Evolutionary conservation across 1,140 invertebrate species (phyloP), one percentile per base, ranked within the genome.

Genomic region (Anastatus disparis): DNA sequence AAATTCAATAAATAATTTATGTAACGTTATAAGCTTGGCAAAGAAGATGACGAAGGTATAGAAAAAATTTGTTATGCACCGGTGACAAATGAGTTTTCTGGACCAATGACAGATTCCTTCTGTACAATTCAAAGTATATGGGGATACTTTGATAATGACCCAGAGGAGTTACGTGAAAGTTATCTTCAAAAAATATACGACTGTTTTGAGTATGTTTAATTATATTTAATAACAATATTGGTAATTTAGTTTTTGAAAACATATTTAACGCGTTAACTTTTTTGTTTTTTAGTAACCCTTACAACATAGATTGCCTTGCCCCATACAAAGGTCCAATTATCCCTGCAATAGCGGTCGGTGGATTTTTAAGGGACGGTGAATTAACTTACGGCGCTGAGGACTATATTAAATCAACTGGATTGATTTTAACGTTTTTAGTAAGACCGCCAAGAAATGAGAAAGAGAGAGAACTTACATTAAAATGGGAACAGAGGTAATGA

Each of bases 271-370:
- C 31, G 4, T 6, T 6, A 6, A 35, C 31, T 10, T 35, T 6
- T 52, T 6, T 20, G 27, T 20, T 20, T 61, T 55, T 56, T 7
- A 88, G 88, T 90, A 94, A 94, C 83, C 90, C 93, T 0, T 93
- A 91, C 76, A 89, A 90, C 77, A 81, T 87, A 4, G 84, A 89
- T 3, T 99, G 97, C 85, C 85, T 99, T 29, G 94, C 92, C 0
- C 84, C 88, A 1, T 99, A 94, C 85, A 95, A 96, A 26, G 97
- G 96, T 1, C 96, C 97, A 0, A 89, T 98, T 13, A 91, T 95
- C 79, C 95, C 97, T 12, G 95, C 93, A 40, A 91, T 98, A 46
- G 95, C 93, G 4, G 84, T 99, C n/a, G 98, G 97, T 35, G 97
- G 97, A 15, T 99, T 97, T 86, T 85, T 71, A 24, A 7, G 50